Evolutionary conservation across 2,797 vertebrate species (phyloP), one percentile per base, ranked within the genome.

Genomic region (Peromyscus aztecus): DNA sequence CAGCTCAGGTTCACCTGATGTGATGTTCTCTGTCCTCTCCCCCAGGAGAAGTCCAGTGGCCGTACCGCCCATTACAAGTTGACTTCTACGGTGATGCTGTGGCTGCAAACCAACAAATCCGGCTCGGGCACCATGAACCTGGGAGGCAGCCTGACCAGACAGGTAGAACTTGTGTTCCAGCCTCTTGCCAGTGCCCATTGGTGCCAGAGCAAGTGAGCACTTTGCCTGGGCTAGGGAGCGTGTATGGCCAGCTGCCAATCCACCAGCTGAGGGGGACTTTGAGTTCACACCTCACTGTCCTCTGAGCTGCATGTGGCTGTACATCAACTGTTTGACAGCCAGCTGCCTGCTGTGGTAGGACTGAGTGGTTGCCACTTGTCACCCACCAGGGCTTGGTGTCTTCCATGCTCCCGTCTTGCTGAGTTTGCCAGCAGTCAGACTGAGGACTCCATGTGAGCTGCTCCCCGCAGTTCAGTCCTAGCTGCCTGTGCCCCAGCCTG

Each of bases 11-110:
- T 71, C 9, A 0, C 10, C 0, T 5, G 10, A 16, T 43, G 17
- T 16, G 57, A 76, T 75, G 46, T 49, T 43, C 12, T 93, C 55
- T 37, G 27, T 69, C 96, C 55, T 97, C 0, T 61, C 80, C 0
- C 13, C 59, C 8, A 99, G 99, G 99, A 99, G 98, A 99, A 99
- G 97, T 99, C 99, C 96, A 99, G 99, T 0, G 99, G 99, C 52
- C 99, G 99, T 31, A 99, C 99, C 0, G 99, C 99, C 97, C 99
- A 99, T 98, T 99, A 99, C 98, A 99, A 99, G 99, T 99, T 99
- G 99, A 99, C 99, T 98, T 99, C 99, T 97, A 99, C 99, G 0
- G 99, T 99, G 98, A 99, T 99, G 99, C 99, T 99, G 96, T 99
- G 99, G 99, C 99, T 99, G 98, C 99, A 99, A 98, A 99, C 99